phyloP scores from a whole-genome alignment of 2,888 invertebrate species.

The Stenoptilia bipunctidactyla region DNA sequence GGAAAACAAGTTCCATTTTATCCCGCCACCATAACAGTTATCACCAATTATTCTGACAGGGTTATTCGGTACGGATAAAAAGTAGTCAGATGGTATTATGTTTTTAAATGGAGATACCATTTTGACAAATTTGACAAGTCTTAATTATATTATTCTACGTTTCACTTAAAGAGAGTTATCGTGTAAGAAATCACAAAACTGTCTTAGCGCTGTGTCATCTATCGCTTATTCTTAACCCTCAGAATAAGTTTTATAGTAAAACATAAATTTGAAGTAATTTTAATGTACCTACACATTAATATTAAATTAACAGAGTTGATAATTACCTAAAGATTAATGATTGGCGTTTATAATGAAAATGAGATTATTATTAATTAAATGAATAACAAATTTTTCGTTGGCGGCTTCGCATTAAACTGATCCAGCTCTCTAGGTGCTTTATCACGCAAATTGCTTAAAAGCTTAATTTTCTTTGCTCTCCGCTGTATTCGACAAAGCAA shows the following conservation, averaged over 20 bases:
- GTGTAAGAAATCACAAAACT: slow-evolving; percentile 49
- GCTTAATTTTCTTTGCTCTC: slow-evolving; percentile 69
- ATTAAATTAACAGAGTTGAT: slow-evolving; percentile 17
- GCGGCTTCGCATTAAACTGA: slow-evolving; percentile 66
- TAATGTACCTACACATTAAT: slow-evolving; percentile 24
- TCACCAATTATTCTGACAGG: slow-evolving; percentile 48
- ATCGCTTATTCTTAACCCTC: too few relatives aligned
- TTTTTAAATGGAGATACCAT: slow-evolving; percentile 41
- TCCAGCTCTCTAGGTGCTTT: slow-evolving; percentile 58
- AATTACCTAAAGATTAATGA: slow-evolving; percentile 33
- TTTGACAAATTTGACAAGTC: slow-evolving; percentile 35
- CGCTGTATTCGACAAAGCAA: slow-evolving; percentile 72
- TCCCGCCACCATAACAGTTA: slow-evolving; percentile 28
- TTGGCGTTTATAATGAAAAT: slow-evolving; percentile 38
- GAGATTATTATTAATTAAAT: slow-evolving; percentile 46
- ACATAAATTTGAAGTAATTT: slow-evolving; percentile 6
- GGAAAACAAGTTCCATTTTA: slow-evolving; percentile 19
- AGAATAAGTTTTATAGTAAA: too few relatives aligned
- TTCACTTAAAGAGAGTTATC: slow-evolving; percentile 46
- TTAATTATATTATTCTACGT: slow-evolving; percentile 38
- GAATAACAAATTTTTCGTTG: slow-evolving; percentile 55
- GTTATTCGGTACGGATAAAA: slow-evolving; percentile 43
- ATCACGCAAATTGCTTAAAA: slow-evolving; percentile 70
- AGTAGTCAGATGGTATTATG: slow-evolving; percentile 48
- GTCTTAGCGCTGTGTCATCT: too few relatives aligned